Percentiles rank a stretch among this genome's conserved stretches.
phyloP scores from a whole-genome alignment of 1,140 invertebrate species.

The Aplysia californica region DNA sequence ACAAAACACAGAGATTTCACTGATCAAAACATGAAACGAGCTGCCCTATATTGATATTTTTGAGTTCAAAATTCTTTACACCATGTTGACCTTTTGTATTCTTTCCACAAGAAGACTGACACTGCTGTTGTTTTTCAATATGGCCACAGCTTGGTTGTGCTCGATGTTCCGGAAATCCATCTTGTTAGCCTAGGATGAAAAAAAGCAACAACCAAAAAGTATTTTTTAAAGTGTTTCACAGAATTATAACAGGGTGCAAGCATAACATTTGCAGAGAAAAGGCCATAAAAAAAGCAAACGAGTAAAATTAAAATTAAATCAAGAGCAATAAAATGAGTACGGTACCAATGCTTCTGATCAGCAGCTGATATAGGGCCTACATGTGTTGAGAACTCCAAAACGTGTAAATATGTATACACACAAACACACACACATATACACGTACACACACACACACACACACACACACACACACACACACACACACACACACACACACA shows the following conservation, averaged over 20 bases:
- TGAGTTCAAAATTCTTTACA: no score
- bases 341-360: neutral
- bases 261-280: neutral
- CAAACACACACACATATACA: no score
- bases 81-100: conserved; percentile 41
- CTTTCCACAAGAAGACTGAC: conserved; percentile 51
- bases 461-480: no score
- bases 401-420: no score
- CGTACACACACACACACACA: no score
- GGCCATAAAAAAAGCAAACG: neutral
- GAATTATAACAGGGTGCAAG: neutral
- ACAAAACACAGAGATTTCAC: no score
- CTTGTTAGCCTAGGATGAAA: conserved; percentile 51
- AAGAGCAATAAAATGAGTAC: neutral
- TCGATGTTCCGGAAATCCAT: conserved; percentile 53
- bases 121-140: conserved; percentile 46
- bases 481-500: no score
- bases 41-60: no score
- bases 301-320: neutral
- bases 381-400: no score
- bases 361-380: no score
- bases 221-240: neutral
- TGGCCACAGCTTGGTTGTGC: conserved; percentile 48
- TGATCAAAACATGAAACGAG: no score
- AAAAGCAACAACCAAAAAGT: neutral